phyloP scores from a whole-genome alignment of 2,797 vertebrate genomes.

The Tragelaphus oryx region DNA sequence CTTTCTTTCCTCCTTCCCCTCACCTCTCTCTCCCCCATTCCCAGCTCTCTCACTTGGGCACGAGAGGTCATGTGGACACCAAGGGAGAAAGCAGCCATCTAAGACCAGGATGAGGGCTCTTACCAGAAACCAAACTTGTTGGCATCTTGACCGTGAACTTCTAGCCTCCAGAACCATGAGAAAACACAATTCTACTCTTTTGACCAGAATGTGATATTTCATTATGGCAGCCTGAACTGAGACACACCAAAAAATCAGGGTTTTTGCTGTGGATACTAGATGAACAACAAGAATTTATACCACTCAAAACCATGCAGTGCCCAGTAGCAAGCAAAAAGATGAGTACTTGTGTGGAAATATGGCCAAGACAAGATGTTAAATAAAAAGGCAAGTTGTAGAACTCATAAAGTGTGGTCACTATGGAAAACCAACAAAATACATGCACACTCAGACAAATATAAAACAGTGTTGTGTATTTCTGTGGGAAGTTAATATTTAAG shows the following conservation, averaged over 20 bases:
- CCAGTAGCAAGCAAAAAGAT: rapidly evolving
- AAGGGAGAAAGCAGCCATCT: rapidly evolving
- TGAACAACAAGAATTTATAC: rapidly evolving
- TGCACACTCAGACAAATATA: background rate
- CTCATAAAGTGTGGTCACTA: background rate
- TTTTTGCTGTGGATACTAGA: background rate
- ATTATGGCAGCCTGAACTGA: background rate
- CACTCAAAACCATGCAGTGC: rapidly evolving
- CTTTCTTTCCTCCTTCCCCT: no score
- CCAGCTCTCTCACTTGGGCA: background rate
- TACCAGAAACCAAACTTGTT: rapidly evolving
- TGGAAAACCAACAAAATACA: background rate
- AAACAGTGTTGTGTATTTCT: rapidly evolving
- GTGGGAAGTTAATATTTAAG: background rate
- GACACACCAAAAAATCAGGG: no score
- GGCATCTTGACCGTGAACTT: background rate
- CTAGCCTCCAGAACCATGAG: background rate
- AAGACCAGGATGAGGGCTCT: no score
- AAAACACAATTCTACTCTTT: background rate
- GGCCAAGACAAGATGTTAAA: background rate
- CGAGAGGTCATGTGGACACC: background rate
- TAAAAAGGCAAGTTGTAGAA: background rate
- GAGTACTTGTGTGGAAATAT: background rate
- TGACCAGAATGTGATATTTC: rapidly evolving
- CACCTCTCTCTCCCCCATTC: background rate